Evolutionary conservation across 2,113 vertebrate species (phyloP), one percentile per base, ranked within the genome.

Genomic region (Nannobrachium achirus): DNA sequence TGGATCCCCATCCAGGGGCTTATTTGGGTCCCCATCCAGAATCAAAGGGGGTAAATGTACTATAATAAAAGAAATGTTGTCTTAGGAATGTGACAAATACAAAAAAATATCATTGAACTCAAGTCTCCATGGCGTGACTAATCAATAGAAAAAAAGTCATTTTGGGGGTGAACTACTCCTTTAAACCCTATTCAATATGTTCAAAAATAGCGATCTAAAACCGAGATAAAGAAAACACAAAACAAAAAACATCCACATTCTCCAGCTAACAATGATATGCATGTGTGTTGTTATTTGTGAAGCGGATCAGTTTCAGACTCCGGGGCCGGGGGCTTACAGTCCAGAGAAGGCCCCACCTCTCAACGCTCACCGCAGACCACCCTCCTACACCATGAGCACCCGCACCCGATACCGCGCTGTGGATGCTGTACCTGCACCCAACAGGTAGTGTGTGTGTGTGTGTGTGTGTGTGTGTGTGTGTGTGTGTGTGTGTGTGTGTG

Each of bases 261-360:
- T 45, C 41, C 16, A 48, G 49, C 8, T 1, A 16, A 5, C 6
- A 33, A 33, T 33, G 25, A 33, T 33, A 33, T 33, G 25, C 25
- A 33, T 50, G 52, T 56, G 1, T 53, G 0, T 64, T 14, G 49
- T 1, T 68, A 4, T 55, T 62, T 59, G 4, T 8, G 0, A 1
- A 92, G 92, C 15, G 7, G 82, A 76, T 10, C 14, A 49, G 11
- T 89, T 85, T 38, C 89, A 88, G 76, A 94, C 93, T 0, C 95
- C 95, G 0, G 96, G 96, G 0, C 95, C 95, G 0, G 95, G 95
- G 1, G 64, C 93, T 55, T 97, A 97, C 87, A 95, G 92, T 69
- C 95, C 94, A 0, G 94, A 95, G 78, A 94, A 88, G 56, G 93
- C 74, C 0, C 90, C 93, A 0, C 93, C 91, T 0, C 6, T 89